phyloP scores from a whole-genome alignment of 1,140 invertebrate species.

The Nylanderia fulva region DNA sequence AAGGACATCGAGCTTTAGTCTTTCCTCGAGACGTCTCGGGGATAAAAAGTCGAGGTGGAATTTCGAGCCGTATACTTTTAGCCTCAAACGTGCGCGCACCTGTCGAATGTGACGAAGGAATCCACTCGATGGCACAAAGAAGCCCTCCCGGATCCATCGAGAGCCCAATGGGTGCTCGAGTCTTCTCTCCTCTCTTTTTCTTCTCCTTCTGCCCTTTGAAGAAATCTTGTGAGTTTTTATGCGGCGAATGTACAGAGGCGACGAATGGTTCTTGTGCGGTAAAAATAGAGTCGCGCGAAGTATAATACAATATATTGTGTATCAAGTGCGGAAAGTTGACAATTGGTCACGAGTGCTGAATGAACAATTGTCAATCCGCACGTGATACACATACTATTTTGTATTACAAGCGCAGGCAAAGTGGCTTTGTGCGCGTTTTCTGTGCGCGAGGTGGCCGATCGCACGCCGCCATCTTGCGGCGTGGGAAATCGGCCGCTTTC shows the following conservation, averaged over 20 bases:
- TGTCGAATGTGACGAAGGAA: conserved; percentile 60
- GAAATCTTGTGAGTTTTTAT: conserved; percentile 27
- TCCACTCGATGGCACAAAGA: conserved; percentile 67
- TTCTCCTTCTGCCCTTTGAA: conserved; percentile 47
- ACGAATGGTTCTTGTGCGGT: conserved; percentile 14
- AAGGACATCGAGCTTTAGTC: not conserved
- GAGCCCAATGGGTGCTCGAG: conserved; percentile 45
- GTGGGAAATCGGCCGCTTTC: too few species aligned
- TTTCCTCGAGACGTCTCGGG: not conserved
- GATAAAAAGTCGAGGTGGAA: conserved; percentile 45
- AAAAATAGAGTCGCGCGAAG: conserved; percentile 15
- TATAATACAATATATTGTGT: too few species aligned
- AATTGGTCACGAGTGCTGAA: too few species aligned
- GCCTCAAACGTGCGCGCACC: conserved; percentile 35
- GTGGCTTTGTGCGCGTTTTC: too few species aligned
- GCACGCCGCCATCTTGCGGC: too few species aligned
- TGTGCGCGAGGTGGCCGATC: too few species aligned
- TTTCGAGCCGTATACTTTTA: conserved; percentile 27
- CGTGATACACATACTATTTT: too few species aligned
- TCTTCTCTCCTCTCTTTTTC: not conserved
- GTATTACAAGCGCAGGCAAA: too few species aligned
- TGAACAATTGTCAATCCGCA: too few species aligned
- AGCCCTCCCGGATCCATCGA: conserved; percentile 64
- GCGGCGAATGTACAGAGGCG: not conserved
- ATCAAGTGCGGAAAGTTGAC: too few species aligned